Base-by-base conservation (phyloP, 2,888 invertebrate species). In the Incurvaria masculella region DNA sequence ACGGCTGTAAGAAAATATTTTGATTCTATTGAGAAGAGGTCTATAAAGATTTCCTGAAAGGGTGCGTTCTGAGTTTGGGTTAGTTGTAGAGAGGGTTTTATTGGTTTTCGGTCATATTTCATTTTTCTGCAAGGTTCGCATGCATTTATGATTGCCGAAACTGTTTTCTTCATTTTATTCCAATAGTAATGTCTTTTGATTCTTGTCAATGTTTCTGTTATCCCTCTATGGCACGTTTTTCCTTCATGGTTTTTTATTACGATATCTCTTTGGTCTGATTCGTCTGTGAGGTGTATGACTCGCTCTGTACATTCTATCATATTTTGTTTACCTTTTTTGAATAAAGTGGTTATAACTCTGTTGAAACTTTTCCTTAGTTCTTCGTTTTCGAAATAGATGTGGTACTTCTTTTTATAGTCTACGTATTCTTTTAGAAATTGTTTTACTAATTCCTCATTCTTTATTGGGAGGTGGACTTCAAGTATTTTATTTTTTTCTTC, bases 111-210 rank as follows among this genome's bases (percentile, higher is more conserved):
- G 10, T 23, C 21, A 8, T 21, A 21, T 44, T 44, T 44, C 10
- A 11, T 8, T 21, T 21, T 20, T 21, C 11, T 17, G 44, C 44
- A 44, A 10, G n/a, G 47, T 45, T 54, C 51, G 23, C 54, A 53
- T 14, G 33, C 11, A 33, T 33, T 33, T 44, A 48, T 43, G 14
- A 33, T 14, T 33, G 6, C 33, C 6, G 4, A 8, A 11, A 33
- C 33, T 33, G 33, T 33, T 10, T 20, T 8, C 8, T 21, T 10
- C 23, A 44, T 20, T 11, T 44, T 44, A 4, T 10, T 6, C 21
- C 21, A 21, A 44, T 44, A 44, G 16, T 44, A 44, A 21, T 23
- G 5, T 21, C 17, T 10, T 21, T 18, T 8, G 6, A 44, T 20
- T 23, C 8, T 16, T 14, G 17, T 8, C 4, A 44, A 14, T 5